Conservation (phyloP, 2,797 vertebrate species). For the Pterois miles region DNA sequence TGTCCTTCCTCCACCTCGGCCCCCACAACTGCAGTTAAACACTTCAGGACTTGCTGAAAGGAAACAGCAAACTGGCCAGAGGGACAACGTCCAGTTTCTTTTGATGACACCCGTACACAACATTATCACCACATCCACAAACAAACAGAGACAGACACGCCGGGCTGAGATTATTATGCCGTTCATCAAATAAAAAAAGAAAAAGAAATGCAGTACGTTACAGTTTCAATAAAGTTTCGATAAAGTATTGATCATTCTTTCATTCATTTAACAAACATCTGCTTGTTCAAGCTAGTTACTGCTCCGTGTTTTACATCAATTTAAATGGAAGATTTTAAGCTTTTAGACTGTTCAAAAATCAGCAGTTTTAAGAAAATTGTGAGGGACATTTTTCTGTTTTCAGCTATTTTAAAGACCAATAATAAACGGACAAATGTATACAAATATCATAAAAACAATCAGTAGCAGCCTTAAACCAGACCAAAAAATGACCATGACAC, state of each 20-base stretch:
- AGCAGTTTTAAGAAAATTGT: accelerated
- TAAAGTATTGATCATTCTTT: neutral
- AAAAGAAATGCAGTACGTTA: neutral
- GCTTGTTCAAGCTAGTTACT: too few species aligned
- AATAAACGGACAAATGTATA: neutral
- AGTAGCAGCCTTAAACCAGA: neutral
- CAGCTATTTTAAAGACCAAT: neutral
- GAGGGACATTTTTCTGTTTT: neutral
- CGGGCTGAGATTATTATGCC: neutral
- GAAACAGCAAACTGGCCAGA: slow-evolving; percentile 39
- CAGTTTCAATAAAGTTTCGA: neutral
- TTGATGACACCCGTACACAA: neutral
- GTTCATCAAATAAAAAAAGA: neutral
- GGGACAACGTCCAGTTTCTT: slow-evolving; percentile 34
- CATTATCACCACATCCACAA: neutral
- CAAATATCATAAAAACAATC: neutral
- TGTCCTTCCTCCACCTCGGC: slow-evolving; percentile 35
- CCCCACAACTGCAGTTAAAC: slow-evolving; percentile 51
- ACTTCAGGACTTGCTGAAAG: slow-evolving; percentile 49
- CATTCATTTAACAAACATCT: too few species aligned
- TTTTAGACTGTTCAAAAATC: neutral
- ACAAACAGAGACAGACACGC: neutral
- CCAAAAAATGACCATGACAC: neutral
- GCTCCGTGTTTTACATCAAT: neutral
- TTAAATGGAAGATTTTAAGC: neutral